Percentiles rank a stretch among this genome's conserved stretches.
phyloP scores from a whole-genome alignment of 2,113 vertebrate genomes.

The Sakesphorus luctuosus region DNA sequence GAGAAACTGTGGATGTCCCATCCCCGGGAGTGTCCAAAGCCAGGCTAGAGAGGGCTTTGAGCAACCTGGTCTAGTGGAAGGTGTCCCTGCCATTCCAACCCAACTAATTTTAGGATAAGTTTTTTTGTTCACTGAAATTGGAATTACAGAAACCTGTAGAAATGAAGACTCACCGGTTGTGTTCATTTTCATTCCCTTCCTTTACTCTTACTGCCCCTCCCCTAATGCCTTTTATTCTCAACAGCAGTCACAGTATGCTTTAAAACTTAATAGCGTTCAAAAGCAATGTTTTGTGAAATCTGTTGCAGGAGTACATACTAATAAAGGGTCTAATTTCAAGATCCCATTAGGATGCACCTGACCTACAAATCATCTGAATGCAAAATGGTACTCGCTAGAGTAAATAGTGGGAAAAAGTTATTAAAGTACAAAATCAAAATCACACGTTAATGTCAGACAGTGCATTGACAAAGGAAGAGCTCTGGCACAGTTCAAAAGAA shows the following conservation, averaged over 20 bases:
- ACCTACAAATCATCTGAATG: neutral
- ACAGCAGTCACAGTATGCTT: neutral
- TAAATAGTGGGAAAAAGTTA: constrained; percentile 28
- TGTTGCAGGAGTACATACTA: neutral
- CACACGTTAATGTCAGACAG: neutral
- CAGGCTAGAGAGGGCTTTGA: neutral
- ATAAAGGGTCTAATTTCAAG: neutral
- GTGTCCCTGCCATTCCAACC: neutral
- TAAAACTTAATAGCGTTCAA: neutral
- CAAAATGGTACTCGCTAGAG: constrained; percentile 34
- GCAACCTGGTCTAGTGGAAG: neutral
- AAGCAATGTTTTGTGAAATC: neutral
- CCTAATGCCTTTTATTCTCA: neutral
- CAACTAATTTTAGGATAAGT: neutral
- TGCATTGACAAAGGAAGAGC: neutral
- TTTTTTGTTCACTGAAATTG: neutral
- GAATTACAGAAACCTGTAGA: neutral
- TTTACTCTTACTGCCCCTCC: neutral
- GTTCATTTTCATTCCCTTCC: neutral
- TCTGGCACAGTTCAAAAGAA: neutral
- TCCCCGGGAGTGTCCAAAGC: neutral
- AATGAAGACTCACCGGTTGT: neutral
- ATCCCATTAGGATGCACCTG: neutral
- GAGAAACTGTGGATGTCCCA: neutral
- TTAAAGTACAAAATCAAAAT: neutral